phyloP scores from a whole-genome alignment of 2,888 invertebrate species.

The Papilio protenor region DNA sequence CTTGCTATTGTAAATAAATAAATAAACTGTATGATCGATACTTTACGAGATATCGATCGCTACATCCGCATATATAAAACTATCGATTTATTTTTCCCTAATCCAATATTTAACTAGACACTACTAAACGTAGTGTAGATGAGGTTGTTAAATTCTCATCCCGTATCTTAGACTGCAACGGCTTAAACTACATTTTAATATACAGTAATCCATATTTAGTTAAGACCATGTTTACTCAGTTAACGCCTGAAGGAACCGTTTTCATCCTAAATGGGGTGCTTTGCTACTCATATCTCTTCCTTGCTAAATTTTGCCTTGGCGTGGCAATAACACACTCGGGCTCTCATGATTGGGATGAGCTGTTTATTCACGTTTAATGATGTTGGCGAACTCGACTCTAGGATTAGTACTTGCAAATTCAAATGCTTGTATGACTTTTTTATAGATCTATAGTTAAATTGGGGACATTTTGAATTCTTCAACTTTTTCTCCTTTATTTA shows the following conservation, averaged over 20 bases:
- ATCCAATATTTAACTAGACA: too few species aligned
- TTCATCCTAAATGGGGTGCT: constrained; percentile 7
- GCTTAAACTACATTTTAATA: not conserved
- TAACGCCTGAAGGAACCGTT: constrained; percentile 4
- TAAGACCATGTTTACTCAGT: constrained; percentile 5
- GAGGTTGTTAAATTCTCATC: not conserved
- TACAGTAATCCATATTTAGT: constrained; percentile 7
- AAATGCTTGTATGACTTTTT: not conserved
- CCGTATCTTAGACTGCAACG: not conserved
- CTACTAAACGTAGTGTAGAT: too few species aligned
- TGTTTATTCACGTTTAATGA: constrained; percentile 9
- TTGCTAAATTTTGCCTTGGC: not conserved
- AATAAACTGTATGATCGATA: too few species aligned
- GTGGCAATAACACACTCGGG: not conserved
- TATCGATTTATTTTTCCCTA: too few species aligned
- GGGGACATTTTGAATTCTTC: too few species aligned
- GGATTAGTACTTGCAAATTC: not conserved
- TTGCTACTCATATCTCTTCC: constrained; percentile 17
- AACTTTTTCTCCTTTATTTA: too few species aligned
- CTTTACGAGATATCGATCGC: too few species aligned
- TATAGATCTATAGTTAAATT: not conserved
- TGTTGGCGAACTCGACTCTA: not conserved
- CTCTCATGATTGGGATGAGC: not conserved
- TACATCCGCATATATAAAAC: too few species aligned
- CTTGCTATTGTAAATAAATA: too few species aligned